Percentiles rank a stretch among this genome's conserved stretches.
Conservation (phyloP, 2,797 vertebrate species). For the Anguilla marmorata region DNA sequence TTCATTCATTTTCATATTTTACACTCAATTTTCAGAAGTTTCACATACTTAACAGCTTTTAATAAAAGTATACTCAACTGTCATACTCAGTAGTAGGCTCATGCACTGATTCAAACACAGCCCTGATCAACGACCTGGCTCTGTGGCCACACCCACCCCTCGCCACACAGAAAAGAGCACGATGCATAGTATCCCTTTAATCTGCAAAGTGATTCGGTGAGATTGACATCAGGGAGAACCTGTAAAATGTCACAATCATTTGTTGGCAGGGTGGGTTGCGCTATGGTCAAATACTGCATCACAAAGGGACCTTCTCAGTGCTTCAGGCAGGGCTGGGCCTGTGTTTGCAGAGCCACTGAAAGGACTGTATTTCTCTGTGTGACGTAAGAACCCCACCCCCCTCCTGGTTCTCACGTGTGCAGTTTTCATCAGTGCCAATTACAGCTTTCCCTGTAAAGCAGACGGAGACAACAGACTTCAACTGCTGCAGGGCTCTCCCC, state of each 20-base stretch:
- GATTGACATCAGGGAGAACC: not conserved
- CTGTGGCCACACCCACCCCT: too few species aligned
- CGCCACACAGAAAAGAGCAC: too few species aligned
- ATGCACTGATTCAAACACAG: too few species aligned
- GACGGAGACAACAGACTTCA: not conserved
- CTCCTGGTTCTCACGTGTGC: not conserved
- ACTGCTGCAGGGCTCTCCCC: not conserved
- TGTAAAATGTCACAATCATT: not conserved
- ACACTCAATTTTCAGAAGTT: too few species aligned
- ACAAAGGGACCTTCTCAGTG: not conserved
- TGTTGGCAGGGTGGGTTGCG: not conserved
- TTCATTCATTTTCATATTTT: too few species aligned
- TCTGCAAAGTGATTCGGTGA: not conserved
- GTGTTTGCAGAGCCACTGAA: not conserved
- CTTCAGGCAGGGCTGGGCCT: not conserved
- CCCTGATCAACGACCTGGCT: too few species aligned
- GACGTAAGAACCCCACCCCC: not conserved
- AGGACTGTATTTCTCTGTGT: not conserved
- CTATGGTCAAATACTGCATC: not conserved
- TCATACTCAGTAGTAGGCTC: too few species aligned
- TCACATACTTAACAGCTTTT: too few species aligned
- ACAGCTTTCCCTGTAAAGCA: not conserved
- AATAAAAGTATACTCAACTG: not conserved
- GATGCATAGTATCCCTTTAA: not conserved
- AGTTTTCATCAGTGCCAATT: constrained; percentile 4